Percentiles rank a stretch among this genome's conserved stretches.
Evolutionary conservation across 2,797 vertebrate genomes (phyloP).

Genomic region (Manis crassicaudata): DNA sequence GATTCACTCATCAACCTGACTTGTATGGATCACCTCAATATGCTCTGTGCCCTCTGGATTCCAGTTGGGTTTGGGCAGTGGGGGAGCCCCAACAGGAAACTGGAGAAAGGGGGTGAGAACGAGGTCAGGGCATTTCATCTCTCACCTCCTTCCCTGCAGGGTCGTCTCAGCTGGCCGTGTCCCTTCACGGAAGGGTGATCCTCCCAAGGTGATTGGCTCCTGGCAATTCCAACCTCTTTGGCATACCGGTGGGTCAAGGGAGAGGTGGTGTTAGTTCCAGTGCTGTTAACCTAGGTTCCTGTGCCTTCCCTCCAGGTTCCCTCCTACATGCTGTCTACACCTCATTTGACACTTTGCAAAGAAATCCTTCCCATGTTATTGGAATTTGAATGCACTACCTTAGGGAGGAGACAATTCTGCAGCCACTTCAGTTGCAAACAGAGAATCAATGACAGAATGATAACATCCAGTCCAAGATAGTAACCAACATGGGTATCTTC

Average conservation of each 20-base stretch:
- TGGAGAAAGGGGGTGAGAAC: not conserved
- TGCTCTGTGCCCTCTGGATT: not conserved
- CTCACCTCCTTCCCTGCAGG: not conserved
- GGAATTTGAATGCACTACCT: not conserved
- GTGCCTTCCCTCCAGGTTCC: not conserved
- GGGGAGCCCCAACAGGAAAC: not conserved
- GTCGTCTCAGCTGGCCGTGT: not conserved
- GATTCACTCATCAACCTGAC: not conserved
- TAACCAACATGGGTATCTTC: not conserved
- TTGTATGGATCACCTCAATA: not conserved
- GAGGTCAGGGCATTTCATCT: not conserved
- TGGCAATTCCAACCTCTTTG: not conserved
- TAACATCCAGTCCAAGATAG: not conserved
- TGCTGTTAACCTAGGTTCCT: too few species aligned
- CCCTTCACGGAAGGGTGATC: not conserved
- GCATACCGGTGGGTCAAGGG: not conserved
- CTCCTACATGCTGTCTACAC: not conserved
- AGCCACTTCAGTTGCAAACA: not conserved
- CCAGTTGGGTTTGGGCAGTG: not conserved
- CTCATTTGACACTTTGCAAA: not conserved
- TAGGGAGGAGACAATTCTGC: not conserved
- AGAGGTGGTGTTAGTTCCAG: not conserved
- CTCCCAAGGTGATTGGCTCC: not conserved
- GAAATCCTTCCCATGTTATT: not conserved
- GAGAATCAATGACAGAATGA: not conserved